Percentiles rank a stretch among this genome's conserved stretches.
These are phyloP conservation scores for Tenthredo notha DNA, from an alignment of 2,888 invertebrate species.

Conservation along the genomic window DNA sequence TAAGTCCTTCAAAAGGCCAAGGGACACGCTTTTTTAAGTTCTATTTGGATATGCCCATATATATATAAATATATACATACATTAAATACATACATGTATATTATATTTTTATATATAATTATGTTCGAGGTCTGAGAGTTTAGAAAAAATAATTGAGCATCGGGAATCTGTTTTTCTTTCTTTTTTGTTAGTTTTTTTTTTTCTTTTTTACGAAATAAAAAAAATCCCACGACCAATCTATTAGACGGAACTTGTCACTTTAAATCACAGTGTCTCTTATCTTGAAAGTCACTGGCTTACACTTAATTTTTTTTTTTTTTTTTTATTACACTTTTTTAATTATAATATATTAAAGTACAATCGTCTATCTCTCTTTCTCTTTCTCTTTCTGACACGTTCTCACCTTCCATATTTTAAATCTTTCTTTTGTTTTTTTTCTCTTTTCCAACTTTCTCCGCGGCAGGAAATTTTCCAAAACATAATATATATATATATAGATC, in stretches of 20 bases:
- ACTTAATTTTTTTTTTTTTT: constrained; percentile 6
- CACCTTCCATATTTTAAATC: background rate
- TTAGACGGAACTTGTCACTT: constrained; percentile 55
- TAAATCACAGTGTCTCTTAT: constrained; percentile 30
- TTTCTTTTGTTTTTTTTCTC: background rate
- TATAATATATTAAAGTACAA: background rate
- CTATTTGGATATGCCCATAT: no score
- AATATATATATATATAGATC: background rate
- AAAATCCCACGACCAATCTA: constrained; percentile 52
- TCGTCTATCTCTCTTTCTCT: background rate
- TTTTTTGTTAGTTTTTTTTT: constrained; percentile 33
- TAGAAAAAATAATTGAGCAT: constrained; percentile 54
- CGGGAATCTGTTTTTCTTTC: constrained; percentile 56
- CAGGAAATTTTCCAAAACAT: constrained; percentile 9
- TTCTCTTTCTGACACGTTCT: background rate
- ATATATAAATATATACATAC: background rate
- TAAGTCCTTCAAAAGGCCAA: no score
- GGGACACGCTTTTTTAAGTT: no score
- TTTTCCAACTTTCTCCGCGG: background rate
- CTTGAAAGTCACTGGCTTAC: constrained; percentile 31
- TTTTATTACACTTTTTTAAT: constrained; percentile 6
- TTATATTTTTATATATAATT: constrained; percentile 7
- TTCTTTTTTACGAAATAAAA: background rate
- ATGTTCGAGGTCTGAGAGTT: constrained; percentile 26
- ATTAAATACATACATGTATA: background rate